Conservation (phyloP, 2,113 vertebrate genomes). For the Podilymbus podiceps region DNA sequence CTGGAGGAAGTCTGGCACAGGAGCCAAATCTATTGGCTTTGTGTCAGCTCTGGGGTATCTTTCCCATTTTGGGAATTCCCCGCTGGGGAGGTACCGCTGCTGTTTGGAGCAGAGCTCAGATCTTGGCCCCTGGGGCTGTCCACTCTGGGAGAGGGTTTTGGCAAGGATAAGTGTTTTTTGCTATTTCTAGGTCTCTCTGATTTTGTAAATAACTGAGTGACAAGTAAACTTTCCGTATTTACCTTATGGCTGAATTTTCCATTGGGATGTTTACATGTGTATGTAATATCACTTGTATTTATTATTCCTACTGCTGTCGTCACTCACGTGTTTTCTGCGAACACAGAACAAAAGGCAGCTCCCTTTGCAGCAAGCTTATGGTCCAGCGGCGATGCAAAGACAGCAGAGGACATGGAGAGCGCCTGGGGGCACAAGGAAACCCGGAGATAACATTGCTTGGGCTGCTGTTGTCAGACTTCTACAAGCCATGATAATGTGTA, state of each 20-base stretch:
- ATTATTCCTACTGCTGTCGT: constrained; percentile 6
- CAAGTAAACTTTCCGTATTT: constrained; percentile 65
- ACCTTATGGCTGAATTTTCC: constrained; percentile 35
- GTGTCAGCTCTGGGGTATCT: constrained; percentile 21
- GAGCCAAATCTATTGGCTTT: constrained; percentile 19
- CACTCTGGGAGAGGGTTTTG: constrained; percentile 44
- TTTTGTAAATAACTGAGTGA: constrained; percentile 61
- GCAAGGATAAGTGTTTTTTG: constrained; percentile 12
- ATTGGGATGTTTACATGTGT: not conserved
- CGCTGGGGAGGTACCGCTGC: not conserved
- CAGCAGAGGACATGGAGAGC: not conserved
- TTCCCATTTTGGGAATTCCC: constrained; percentile 36
- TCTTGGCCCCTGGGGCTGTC: constrained; percentile 8
- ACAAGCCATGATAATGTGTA: not conserved
- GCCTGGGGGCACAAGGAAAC: constrained; percentile 31
- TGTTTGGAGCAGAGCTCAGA: constrained; percentile 19
- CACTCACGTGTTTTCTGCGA: not conserved
- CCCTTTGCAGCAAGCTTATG: not conserved
- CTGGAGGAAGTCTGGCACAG: not conserved
- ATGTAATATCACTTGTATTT: not conserved
- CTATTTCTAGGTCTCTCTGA: constrained; percentile 46
- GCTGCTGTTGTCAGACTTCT: not conserved
- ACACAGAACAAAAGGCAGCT: not conserved
- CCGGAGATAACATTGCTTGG: constrained; percentile 31
- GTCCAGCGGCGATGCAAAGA: not conserved